Conservation (phyloP, 2,113 vertebrate genomes). For the Garra rufa region DNA sequence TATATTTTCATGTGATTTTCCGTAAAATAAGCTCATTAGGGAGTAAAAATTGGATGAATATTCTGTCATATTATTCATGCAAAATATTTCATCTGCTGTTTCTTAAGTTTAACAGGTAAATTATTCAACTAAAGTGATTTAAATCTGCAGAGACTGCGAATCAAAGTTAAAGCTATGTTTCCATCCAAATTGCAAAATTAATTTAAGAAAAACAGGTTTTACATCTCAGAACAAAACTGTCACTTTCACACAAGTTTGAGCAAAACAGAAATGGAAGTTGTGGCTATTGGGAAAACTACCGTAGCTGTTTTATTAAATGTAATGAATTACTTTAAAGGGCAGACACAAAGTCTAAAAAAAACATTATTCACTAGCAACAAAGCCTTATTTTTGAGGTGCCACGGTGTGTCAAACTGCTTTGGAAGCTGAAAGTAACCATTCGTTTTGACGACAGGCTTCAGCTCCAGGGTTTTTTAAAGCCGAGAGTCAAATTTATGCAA, state of each 20-base stretch:
- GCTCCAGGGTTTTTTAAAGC: neutral
- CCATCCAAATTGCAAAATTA: neutral
- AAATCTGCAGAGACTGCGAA: neutral
- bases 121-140: neutral
- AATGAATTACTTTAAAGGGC: neutral
- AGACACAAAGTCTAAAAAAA: too few relatives aligned
- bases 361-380: too few relatives aligned
- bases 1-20: neutral
- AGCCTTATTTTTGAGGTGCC: neutral
- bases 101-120: neutral
- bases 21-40: neutral
- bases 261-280: constrained; percentile 13
- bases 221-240: neutral
- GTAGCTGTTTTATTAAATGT: neutral
- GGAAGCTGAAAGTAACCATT: neutral
- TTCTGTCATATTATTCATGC: neutral
- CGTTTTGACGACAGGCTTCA: neutral
- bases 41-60: neutral
- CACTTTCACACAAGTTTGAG: constrained; percentile 4
- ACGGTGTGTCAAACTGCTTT: neutral
- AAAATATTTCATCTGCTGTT: neutral
- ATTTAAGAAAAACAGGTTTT: neutral
- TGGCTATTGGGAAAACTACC: neutral
- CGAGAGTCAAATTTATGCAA: neutral
- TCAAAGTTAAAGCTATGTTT: neutral